Conservation (phyloP, 2,888 invertebrate genomes). For the Mactromeris polynyma region DNA sequence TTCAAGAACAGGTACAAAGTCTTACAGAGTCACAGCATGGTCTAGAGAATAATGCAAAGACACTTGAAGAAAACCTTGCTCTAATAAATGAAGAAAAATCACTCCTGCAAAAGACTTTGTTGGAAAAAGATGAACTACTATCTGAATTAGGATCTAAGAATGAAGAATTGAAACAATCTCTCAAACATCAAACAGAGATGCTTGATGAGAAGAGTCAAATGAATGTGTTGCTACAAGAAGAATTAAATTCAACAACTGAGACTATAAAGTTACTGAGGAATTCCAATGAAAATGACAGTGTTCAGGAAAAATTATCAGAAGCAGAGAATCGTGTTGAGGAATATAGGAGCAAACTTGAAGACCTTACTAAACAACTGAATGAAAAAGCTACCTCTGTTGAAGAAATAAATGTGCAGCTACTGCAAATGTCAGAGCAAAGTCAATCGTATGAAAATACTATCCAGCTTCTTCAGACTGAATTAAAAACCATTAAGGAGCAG, state of each 20-base stretch:
- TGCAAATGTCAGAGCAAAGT: constrained; percentile 61
- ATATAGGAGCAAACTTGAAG: not conserved
- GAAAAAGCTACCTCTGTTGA: constrained; percentile 20
- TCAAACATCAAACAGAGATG: constrained; percentile 45
- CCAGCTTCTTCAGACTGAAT: constrained; percentile 71
- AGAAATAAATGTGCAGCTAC: constrained; percentile 59
- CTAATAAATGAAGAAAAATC: constrained; percentile 59
- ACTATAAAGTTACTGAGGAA: not conserved
- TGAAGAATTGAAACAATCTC: constrained; percentile 26
- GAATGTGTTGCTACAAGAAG: constrained; percentile 62
- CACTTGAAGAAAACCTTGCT: constrained; percentile 56
- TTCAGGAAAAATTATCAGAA: constrained; percentile 33
- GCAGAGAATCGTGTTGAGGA: constrained; percentile 29
- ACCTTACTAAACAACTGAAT: not conserved
- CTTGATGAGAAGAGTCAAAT: constrained; percentile 67
- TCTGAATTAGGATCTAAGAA: constrained; percentile 39
- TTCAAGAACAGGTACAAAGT: constrained; percentile 77
- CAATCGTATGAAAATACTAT: constrained; percentile 67
- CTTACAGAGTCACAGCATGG: constrained; percentile 71
- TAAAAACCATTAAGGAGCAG: constrained; percentile 53
- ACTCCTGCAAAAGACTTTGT: constrained; percentile 42
- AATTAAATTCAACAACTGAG: constrained; percentile 43
- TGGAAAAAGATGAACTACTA: constrained; percentile 37
- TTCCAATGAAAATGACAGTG: not conserved
- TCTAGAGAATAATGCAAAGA: constrained; percentile 57